phyloP scores from a whole-genome alignment of 1,140 invertebrate species.

The Zaprionus tsacasi region DNA sequence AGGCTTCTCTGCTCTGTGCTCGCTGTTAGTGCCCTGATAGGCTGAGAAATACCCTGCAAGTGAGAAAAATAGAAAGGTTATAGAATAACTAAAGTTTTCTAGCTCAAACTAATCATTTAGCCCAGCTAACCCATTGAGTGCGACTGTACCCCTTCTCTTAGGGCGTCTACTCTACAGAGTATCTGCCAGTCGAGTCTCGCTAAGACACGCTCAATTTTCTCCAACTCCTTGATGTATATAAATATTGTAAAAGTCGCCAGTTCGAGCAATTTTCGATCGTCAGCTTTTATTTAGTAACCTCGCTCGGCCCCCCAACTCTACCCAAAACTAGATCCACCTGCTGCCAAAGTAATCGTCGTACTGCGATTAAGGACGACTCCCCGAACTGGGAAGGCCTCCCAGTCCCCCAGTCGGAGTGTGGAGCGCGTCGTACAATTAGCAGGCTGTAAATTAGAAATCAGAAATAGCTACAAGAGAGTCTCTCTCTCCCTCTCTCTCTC shows the following conservation, averaged over 20 bases:
- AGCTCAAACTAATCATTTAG: no score
- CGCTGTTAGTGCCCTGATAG: no score
- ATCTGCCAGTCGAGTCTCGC: background rate
- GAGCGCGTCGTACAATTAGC: conserved; percentile 67
- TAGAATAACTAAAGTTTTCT: no score
- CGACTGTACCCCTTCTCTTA: no score
- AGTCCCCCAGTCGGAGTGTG: no score
- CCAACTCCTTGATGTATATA: background rate
- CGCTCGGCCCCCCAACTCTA: background rate
- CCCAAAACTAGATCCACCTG: conserved; percentile 28
- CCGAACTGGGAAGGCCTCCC: conserved; percentile 7
- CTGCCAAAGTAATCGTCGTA: conserved; percentile 9
- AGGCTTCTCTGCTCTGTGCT: no score
- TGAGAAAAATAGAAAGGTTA: no score
- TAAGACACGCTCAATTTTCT: background rate
- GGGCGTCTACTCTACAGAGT: background rate
- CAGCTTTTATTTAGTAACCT: background rate
- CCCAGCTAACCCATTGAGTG: no score
- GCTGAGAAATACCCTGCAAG: no score
- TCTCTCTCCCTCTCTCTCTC: background rate
- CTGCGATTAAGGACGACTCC: conserved; percentile 40
- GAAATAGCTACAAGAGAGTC: conserved; percentile 40
- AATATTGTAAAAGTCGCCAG: background rate
- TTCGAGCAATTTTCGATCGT: background rate
- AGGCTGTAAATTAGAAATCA: conserved; percentile 74